Evolutionary conservation across 2,797 vertebrate species (phyloP).

Genomic region (Hylomyscus alleni): DNA sequence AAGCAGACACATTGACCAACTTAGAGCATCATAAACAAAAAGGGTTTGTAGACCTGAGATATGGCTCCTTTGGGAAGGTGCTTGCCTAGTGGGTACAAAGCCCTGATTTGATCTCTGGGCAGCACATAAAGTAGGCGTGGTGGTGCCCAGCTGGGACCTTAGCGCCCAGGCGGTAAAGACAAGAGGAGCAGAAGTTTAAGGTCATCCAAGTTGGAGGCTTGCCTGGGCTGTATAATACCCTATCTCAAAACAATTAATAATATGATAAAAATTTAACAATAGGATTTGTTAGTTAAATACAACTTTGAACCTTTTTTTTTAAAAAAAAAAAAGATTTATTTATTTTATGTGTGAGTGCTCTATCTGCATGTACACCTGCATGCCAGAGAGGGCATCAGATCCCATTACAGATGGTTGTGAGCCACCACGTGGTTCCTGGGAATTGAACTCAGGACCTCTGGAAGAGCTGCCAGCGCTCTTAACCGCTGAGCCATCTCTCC

Average conservation of each 20-base stretch:
- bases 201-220: background rate
- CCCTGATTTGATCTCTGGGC: background rate
- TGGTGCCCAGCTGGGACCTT: too few relatives aligned
- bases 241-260: background rate
- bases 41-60: background rate
- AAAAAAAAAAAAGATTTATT: background rate
- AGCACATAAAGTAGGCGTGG: background rate
- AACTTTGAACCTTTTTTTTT: background rate
- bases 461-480: too few relatives aligned
- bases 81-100: background rate
- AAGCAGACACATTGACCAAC: background rate
- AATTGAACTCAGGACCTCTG: too few relatives aligned
- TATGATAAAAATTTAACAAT: background rate
- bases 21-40: background rate
- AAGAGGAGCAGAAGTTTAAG: background rate
- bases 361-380: too few relatives aligned
- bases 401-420: background rate
- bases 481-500: too few relatives aligned
- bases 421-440: background rate
- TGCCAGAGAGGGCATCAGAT: background rate
- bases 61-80: background rate
- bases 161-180: too few relatives aligned
- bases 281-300: constrained; percentile 9
- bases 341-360: background rate
- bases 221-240: background rate